Conservation (phyloP, 1,140 invertebrate species). For the Magallana gigas region DNA sequence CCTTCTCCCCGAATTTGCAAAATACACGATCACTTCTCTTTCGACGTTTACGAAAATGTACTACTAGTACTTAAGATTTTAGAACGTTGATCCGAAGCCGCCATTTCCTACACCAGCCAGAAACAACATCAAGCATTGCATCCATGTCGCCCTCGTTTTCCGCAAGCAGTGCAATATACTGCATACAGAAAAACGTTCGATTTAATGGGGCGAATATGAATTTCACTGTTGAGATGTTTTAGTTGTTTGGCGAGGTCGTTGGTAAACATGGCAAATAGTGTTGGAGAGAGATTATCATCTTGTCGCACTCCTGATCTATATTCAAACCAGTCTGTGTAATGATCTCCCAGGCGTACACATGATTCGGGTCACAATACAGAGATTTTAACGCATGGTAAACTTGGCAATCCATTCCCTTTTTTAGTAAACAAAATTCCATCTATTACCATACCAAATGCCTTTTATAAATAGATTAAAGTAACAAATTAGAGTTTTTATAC, state of each 20-base stretch:
- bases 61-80: no score
- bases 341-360: not conserved
- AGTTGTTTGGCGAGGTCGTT: constrained; percentile 48
- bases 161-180: constrained; percentile 50
- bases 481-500: no score
- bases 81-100: no score
- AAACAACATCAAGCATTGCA: no score
- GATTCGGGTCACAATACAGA: constrained; percentile 40
- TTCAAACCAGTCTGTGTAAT: constrained; percentile 51
- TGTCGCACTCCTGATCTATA: constrained; percentile 44
- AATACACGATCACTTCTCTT: no score
- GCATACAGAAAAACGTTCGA: constrained; percentile 51
- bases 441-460: no score
- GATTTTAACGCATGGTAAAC: constrained; percentile 44
- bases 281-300: no score
- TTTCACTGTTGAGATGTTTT: constrained; percentile 23
- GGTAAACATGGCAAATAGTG: constrained; percentile 38
- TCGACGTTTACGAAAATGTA: no score
- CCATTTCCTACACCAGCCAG: no score
- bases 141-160: constrained; percentile 22
- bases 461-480: no score
- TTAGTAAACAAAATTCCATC: no score
- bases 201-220: constrained; percentile 9
- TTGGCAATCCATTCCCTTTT: not conserved
- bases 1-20: no score